Evolutionary conservation across 1,140 invertebrate genomes (phyloP), one percentile per base, ranked within the genome.

Genomic region (Probaryconus sp.): DNA sequence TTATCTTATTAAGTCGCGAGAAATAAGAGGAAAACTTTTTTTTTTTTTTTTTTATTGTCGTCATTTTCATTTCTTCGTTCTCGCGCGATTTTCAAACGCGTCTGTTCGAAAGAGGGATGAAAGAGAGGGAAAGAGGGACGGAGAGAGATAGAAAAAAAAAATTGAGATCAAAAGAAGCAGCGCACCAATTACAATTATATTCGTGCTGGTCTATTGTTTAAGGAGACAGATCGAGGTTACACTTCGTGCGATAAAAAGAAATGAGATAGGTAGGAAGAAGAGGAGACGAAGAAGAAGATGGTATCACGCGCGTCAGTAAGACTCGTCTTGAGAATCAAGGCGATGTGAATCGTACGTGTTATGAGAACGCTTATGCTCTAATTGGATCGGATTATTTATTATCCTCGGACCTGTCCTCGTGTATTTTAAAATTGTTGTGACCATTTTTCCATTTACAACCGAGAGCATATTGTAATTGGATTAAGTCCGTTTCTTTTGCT

Each of bases 181-280:
- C 47, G 47, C 53, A 26, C 58, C 65, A 75, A 75, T 75, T 75
- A 75, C 53, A 75, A 70, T 48, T 65, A 69, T 64, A 68, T 75
- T 75, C 51, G 51, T 50, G 53, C 65, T 65, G 58, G 21, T 28
- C 58, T 53, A 75, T 75, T 75, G 72, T 75, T 75, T 53, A 60
- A 45, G 60, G 50, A 48, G 71, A 75, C 71, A 63, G 56, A 75
- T 69, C 64, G 71, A 75, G 71, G 71, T 69, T 69, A 69, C 53
- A 64, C 64, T 51, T 69, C 31, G 71, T 48, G 63, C 53, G 61
- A 48, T 53, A 58, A 42, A 31, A 67, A 64, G 30, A 45, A 53
- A 18, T 31, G 28, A 48, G 43, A 60, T 50, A 53, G 21, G 58
- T n/a, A n/a, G n/a, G n/a, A n/a, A n/a, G n/a, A n/a, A n/a, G n/a